These are phyloP conservation scores for Eupithecia dodoneata DNA, from an alignment of 2,888 invertebrate species.

Conservation along the genomic window DNA sequence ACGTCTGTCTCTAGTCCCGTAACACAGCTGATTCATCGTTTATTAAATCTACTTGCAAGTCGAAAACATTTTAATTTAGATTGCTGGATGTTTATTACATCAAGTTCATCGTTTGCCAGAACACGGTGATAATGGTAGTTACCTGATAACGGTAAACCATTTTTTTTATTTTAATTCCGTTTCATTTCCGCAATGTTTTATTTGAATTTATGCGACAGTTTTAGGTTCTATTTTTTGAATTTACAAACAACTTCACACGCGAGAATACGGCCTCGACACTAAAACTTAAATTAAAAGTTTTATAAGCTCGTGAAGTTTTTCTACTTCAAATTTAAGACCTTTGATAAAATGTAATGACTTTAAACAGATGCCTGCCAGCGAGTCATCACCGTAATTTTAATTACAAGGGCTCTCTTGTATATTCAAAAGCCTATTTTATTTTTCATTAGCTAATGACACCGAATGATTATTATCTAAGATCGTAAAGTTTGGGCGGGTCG, in stretches of 20 bases:
- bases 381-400: conserved; percentile 78
- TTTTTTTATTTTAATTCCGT: background rate
- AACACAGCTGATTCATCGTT: conserved; percentile 39
- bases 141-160: background rate
- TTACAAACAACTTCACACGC: conserved; percentile 1
- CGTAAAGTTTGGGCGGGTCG: conserved; percentile 67
- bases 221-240: background rate
- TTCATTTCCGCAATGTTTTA: background rate
- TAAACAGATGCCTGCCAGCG: conserved; percentile 72
- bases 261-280: background rate
- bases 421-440: conserved; percentile 75
- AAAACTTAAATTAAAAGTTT: conserved; percentile 1
- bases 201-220: background rate
- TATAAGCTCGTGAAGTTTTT: background rate
- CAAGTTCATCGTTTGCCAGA: conserved; percentile 15
- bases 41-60: conserved; percentile 29
- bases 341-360: conserved; percentile 42
- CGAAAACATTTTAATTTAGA: conserved; percentile 27
- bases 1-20: conserved; percentile 49
- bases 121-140: background rate
- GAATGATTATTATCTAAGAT: conserved; percentile 79
- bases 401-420: conserved; percentile 61
- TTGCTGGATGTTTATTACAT: conserved; percentile 12
- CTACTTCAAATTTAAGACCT: background rate
- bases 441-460: conserved; percentile 84